Evolutionary conservation across 2,113 vertebrate species (phyloP).

Genomic region (Sturnus vulgaris): DNA sequence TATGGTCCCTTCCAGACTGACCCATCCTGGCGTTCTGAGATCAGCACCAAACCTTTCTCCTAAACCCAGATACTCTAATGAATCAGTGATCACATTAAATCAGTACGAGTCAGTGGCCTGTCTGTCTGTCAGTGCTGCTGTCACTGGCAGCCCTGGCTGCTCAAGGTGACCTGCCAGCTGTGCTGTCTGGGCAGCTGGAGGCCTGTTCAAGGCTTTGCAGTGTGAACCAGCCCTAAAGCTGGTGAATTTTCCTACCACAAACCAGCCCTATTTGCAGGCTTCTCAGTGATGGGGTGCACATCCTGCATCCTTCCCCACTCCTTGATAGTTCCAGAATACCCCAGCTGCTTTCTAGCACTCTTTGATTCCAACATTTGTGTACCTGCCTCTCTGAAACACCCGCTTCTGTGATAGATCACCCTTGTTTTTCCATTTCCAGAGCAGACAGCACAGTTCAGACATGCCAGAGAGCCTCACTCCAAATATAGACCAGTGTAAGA

Average conservation of each 20-base stretch:
- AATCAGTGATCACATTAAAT: too few species aligned
- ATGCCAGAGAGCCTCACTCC: not conserved
- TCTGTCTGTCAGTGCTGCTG: not conserved
- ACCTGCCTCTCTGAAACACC: not conserved
- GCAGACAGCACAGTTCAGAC: slow-evolving; percentile 13
- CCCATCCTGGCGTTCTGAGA: not conserved
- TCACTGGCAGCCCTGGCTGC: not conserved
- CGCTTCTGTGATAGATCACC: not conserved
- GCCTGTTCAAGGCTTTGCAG: not conserved
- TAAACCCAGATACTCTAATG: not conserved
- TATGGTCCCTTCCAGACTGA: not conserved
- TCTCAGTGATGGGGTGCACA: not conserved
- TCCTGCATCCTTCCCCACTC: rapidly evolving
- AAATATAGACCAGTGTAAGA: not conserved
- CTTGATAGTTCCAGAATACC: not conserved
- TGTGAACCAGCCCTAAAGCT: not conserved
- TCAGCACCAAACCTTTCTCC: not conserved
- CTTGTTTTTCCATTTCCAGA: not conserved
- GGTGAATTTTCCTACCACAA: not conserved
- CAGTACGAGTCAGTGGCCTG: not conserved
- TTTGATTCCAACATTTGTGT: not conserved
- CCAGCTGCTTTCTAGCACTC: not conserved
- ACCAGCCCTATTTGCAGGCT: not conserved
- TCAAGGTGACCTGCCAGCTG: not conserved
- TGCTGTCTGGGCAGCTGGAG: not conserved